phyloP scores from a whole-genome alignment of 2,113 vertebrate species.

The Patagioenas fasciata region DNA sequence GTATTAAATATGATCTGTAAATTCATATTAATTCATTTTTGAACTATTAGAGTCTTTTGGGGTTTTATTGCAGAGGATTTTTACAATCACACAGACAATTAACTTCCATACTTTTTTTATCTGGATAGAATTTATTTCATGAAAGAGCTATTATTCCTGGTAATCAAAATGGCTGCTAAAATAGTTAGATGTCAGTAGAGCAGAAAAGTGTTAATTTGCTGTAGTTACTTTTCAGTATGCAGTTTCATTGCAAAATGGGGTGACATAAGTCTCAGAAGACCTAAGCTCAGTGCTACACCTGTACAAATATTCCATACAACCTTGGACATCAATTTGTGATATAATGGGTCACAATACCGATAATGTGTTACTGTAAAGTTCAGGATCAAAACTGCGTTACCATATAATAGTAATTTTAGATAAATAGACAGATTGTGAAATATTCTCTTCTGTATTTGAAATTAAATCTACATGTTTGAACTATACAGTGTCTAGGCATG shows the following conservation, averaged over 20 bases:
- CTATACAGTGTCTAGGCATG: background rate
- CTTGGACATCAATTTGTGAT: background rate
- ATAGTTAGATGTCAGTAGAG: background rate
- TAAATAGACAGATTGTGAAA: background rate
- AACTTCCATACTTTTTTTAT: background rate
- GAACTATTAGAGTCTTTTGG: background rate
- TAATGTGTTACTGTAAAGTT: background rate
- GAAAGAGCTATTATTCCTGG: background rate
- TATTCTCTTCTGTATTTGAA: background rate
- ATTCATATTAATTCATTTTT: background rate
- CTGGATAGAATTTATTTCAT: background rate
- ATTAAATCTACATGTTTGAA: background rate
- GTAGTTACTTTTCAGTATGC: background rate
- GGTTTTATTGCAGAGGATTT: background rate
- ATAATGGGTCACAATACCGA: background rate
- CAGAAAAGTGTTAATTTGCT: background rate
- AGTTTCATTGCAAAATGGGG: background rate
- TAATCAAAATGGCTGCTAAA: background rate
- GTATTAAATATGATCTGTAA: background rate
- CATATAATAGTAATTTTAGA: background rate
- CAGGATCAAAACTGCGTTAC: background rate
- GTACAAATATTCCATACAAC: background rate
- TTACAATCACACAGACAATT: background rate
- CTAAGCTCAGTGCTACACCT: background rate
- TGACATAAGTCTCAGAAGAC: background rate